These are phyloP conservation scores for Arvicanthis niloticus DNA, from an alignment of 2,113 vertebrate species.

Conservation along the genomic window DNA sequence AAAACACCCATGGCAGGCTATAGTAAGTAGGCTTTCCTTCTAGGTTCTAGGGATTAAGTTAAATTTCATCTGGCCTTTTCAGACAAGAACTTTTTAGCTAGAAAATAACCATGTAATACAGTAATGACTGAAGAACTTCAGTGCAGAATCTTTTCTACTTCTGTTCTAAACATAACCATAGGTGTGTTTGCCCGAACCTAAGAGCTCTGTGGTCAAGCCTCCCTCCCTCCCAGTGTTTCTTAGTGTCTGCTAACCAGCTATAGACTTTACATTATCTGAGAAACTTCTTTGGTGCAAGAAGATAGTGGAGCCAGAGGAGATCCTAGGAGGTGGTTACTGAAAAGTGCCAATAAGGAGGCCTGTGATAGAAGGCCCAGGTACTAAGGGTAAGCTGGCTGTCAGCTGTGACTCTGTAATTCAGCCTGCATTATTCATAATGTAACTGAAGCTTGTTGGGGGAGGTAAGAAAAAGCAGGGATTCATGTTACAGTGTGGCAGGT, in stretches of 20 bases:
- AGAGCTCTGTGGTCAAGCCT: not conserved
- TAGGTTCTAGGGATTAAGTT: conserved; percentile 54
- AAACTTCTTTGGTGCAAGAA: not conserved
- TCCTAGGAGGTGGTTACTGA: not conserved
- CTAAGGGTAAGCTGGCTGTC: conserved; percentile 41
- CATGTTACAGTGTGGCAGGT: conserved; percentile 70
- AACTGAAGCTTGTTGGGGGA: conserved; percentile 67
- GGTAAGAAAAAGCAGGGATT: conserved; percentile 71
- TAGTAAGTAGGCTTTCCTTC: conserved; percentile 18
- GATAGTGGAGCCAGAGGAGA: conserved; percentile 12
- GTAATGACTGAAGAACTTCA: not conserved
- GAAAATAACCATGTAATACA: conserved; percentile 27
- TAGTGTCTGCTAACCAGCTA: conserved; percentile 3
- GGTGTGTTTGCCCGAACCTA: not conserved
- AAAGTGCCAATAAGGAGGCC: conserved; percentile 13
- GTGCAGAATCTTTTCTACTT: not conserved
- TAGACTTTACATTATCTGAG: not conserved
- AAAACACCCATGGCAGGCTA: not conserved
- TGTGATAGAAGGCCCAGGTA: not conserved
- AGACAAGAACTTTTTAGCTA: conserved; percentile 32
- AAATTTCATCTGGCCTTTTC: conserved; percentile 52
- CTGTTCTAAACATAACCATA: not conserved
- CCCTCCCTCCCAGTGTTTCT: not conserved
- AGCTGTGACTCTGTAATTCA: not conserved
- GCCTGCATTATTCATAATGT: conserved; percentile 81